Base-by-base conservation (phyloP, 2,888 invertebrate species). In the Scaptomyza caliginosa region DNA sequence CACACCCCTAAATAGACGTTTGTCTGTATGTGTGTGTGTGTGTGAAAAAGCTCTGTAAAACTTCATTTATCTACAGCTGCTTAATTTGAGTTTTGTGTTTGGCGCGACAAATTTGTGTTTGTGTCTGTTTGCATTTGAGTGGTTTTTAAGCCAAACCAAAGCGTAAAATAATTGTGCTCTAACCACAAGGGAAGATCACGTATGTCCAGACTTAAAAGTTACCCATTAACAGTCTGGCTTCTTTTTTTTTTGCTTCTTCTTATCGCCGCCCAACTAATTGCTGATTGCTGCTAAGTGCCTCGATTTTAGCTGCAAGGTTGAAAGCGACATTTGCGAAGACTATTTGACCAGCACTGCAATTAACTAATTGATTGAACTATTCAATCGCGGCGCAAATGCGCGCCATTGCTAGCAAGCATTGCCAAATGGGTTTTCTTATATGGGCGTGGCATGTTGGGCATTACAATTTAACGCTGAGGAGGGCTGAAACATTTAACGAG, bases 341-440 rank as follows among this genome's bases (percentile, higher is more conserved):
- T 58, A 60, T 74, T 74, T 67, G 60, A 56, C 59, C 77, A 64
- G 51, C 65, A 62, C 50, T 67, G 81, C 81, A 81, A 81, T 81
- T 81, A 81, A 84, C 81, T 86, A 81, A 81, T 81, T 81, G 81
- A 86, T 81, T 84, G 86, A 86, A 86, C 86, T 86, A 80, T 86
- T 81, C 81, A 86, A 81, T 81, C 74, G 71, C 74, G 71, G 30
- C 68, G 55, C 65, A 70, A 76, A 70, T 76, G 79, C 79, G 72
- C 62, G 52, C 48, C 60, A 32, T 13, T 13, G n/a, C 32, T 16
- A 8, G 34, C 16, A 16, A 6, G 8, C 34, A 59, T 50, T 58
- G 54, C 52, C 51, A 52, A 42, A 34, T 34, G 46, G 28, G 19
- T 16, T 49, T 49, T 45, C 11, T 43, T 48, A 63, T 38, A 23